Base-by-base conservation (phyloP, 2,113 vertebrate genomes). In the Cheirogaleus medius region DNA sequence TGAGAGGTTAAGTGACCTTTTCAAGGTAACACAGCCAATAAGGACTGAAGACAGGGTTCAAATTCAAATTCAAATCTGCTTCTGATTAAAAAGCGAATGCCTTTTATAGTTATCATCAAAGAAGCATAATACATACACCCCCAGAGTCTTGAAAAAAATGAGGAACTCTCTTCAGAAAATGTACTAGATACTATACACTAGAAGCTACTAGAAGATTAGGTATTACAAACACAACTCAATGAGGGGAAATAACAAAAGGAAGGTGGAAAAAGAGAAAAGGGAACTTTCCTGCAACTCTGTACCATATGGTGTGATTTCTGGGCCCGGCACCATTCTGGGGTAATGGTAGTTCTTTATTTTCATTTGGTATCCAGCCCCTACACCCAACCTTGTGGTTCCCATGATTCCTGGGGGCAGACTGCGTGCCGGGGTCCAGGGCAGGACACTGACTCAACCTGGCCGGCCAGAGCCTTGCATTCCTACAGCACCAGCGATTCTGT, bases 251-350 rank as follows among this genome's bases (percentile, higher is more conserved):
- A 39, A 68, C 13, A 27, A 86, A 77, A 81, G 29, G 39, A 66
- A 71, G 11, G 52, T 7, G 2, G 42, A 0, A 27, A 64, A 84
- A 54, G 44, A 11, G 17, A 49, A 52, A 23, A 23, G 39, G 39
- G 60, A 56, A 47, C 15, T 12, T 64, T 82, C 32, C 42, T 32
- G 25, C 15, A 83, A 44, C 58, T 18, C 7, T 23, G 1, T 6
- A 27, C 12, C 54, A 44, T 1, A 5, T 0, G 20, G 15, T 8
- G 2, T 23, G 54, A 25, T 12, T 77, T 52, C 60, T 42, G 44
- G 37, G 15, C 17, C 14, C 0, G 0, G 39, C 25, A 12, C 7
- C 60, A 47, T 73, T 44, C 52, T 17, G 17, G 10, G 44, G 20
- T 32, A 25, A 63, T 6, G 60, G 13, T 6, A 68, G 13, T 7